Evolutionary conservation across 2,797 vertebrate species (phyloP).

Genomic region (Delichon dasypus): DNA sequence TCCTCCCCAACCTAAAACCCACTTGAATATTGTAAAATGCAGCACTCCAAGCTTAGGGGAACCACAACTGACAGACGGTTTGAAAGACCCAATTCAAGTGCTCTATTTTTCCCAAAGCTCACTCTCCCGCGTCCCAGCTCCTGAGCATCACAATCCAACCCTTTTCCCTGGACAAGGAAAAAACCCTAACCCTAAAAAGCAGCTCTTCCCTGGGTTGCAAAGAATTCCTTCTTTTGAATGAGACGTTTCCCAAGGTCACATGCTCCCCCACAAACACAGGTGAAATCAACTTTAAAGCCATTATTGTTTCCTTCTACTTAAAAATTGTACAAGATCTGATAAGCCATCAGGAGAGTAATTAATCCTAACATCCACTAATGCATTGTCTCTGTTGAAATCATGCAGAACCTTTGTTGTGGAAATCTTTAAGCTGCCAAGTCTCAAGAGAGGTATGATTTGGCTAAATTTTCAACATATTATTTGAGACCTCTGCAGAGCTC

Average conservation of each 20-base stretch:
- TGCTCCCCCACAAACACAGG: not conserved
- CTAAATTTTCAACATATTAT: not conserved
- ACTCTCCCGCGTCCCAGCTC: not conserved
- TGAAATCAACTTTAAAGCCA: not conserved
- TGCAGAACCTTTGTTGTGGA: not conserved
- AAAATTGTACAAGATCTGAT: not conserved
- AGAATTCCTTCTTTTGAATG: not conserved
- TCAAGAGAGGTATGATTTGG: not conserved
- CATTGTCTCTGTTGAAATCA: not conserved
- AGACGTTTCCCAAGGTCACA: not conserved
- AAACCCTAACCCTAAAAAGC: too few species aligned
- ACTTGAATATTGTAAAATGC: not conserved
- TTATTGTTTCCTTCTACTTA: not conserved
- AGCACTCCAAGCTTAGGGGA: not conserved
- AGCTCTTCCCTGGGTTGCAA: not conserved
- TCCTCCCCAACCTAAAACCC: not conserved
- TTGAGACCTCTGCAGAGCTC: not conserved
- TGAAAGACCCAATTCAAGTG: not conserved
- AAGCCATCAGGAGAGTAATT: not conserved
- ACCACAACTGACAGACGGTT: not conserved
- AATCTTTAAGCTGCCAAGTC: not conserved
- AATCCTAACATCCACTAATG: not conserved
- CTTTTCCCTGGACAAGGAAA: not conserved
- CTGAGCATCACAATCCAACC: not conserved
- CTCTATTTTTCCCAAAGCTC: not conserved